Evolutionary conservation across 2,888 invertebrate genomes (phyloP), one percentile per base, ranked within the genome.

Genomic region (Fragum whitleyi): DNA sequence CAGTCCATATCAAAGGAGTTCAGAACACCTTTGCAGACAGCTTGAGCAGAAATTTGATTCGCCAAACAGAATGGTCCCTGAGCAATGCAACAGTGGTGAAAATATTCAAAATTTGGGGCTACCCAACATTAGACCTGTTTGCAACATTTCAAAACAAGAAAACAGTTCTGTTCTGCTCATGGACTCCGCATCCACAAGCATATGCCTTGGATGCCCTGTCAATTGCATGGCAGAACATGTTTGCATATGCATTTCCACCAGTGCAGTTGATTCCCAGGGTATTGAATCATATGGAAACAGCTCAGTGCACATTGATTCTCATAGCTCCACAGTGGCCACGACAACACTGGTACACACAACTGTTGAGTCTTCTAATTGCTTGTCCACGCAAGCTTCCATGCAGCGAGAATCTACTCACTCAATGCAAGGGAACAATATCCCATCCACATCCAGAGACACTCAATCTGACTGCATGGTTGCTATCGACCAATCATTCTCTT

Each of bases 181-280:
- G 79, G 83, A 73, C 29, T 3, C 74, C 55, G 2, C 76, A 83
- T 74, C 70, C 79, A 5, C 77, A 79, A 65, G 79, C 79, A 16
- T 74, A 26, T 72, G 74, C 83, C 11, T 1, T 74, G 67, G 79
- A 83, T 79, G 83, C 83, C 61, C 79, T 79, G 74, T 74, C 79
- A 68, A 72, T 83, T 68, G 42, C 47, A 16, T 83, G 77, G 83
- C 51, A 77, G 67, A 83, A 77, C 69, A 77, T 83, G 77, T 76
- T 77, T 79, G 79, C 29, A 0, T 77, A 79, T 74, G 79, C 77
- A 19, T 83, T 72, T 26, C 79, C 75, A 32, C 76, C 80, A 68
- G 0, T 72, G 0, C 76, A 69, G 21, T 29, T 74, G 28, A 76
- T 80, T 53, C 76, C 80, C 3, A 72, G 53, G 28, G 69, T 76